Evolutionary conservation across 2,888 invertebrate species (phyloP).

Genomic region (Coronaproctus castanopsis): DNA sequence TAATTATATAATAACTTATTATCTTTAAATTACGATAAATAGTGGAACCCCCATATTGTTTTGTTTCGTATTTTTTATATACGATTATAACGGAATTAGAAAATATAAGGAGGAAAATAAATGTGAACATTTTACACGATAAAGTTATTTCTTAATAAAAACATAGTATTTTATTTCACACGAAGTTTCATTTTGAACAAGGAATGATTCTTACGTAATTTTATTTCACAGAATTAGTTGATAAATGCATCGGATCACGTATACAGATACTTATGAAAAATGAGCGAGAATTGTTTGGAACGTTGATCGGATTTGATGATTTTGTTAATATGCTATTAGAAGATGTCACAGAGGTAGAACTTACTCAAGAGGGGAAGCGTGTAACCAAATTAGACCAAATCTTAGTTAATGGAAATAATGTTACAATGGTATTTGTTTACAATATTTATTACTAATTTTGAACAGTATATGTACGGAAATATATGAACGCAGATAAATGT

Average conservation of each 20-base stretch:
- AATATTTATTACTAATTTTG: background rate
- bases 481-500: background rate
- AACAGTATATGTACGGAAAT: background rate
- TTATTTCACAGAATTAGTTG: constrained; percentile 86
- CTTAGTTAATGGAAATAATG: constrained; percentile 93
- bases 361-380: constrained; percentile 84
- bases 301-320: constrained; percentile 89
- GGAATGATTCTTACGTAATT: no score
- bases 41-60: no score
- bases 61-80: no score
- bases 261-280: constrained; percentile 99
- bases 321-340: constrained; percentile 97
- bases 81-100: no score
- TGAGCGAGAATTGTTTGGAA: constrained; percentile 98
- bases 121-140: no score
- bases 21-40: no score
- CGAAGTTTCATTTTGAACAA: no score
- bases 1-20: no score
- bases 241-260: constrained; percentile 97
- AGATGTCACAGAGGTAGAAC: constrained; percentile 95
- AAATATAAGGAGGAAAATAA: no score
- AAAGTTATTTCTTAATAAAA: no score
- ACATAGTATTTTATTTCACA: no score
- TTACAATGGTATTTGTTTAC: constrained; percentile 67
- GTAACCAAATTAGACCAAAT: constrained; percentile 96